Percentiles rank a stretch among this genome's conserved stretches.
Conservation (phyloP, 2,113 vertebrate genomes). For the Anas platyrhynchos region DNA sequence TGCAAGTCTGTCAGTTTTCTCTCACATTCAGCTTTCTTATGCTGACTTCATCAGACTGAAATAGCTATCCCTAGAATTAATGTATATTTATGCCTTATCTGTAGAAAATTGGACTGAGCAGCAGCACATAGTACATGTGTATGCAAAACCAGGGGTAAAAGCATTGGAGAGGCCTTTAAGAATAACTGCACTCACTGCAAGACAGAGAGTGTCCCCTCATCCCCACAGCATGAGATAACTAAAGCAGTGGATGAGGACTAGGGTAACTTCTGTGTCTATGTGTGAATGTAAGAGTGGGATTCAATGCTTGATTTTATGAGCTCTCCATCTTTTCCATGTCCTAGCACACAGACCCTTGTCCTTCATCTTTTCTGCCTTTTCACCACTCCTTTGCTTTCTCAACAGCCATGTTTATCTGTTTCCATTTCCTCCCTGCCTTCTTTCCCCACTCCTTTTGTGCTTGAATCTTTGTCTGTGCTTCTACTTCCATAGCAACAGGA, state of each 20-base stretch:
- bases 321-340: neutral
- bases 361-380: neutral
- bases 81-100: neutral
- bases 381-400: neutral
- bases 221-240: neutral
- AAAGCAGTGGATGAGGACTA: neutral
- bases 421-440: neutral
- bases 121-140: neutral
- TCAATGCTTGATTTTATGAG: neutral
- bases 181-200: neutral
- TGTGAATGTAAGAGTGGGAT: neutral
- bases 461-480: neutral
- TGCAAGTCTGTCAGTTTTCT: slow-evolving; percentile 20
- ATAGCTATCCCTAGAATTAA: neutral
- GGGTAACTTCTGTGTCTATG: neutral
- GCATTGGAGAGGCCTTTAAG: neutral
- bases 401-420: neutral
- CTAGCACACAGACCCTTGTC: neutral
- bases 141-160: neutral
- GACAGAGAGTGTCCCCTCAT: neutral
- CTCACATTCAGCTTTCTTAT: neutral
- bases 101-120: slow-evolving; percentile 1
- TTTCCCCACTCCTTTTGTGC: neutral
- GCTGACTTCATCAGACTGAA: neutral
- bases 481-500: neutral